Evolutionary conservation across 2,113 vertebrate species (phyloP).

Genomic region (Vulpes lagopus): DNA sequence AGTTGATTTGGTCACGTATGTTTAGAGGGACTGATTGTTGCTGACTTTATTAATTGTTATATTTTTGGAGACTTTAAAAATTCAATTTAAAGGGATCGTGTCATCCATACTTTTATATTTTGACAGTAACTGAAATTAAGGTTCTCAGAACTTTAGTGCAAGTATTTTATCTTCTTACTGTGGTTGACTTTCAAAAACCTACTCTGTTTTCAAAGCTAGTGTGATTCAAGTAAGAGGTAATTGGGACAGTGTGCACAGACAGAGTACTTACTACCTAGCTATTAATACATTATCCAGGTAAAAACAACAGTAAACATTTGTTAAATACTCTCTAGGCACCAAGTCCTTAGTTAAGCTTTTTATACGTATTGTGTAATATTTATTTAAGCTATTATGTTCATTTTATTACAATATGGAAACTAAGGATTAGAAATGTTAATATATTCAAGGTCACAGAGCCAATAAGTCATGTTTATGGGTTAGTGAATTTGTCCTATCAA

Average conservation of each 20-base stretch:
- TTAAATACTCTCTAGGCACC: background rate
- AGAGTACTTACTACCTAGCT: background rate
- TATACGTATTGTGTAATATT: background rate
- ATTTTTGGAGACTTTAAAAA: background rate
- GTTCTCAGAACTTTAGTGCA: background rate
- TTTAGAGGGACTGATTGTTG: background rate
- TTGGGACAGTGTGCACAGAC: background rate
- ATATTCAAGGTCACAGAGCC: background rate
- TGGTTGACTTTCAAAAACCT: background rate
- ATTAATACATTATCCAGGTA: background rate
- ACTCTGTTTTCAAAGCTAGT: background rate
- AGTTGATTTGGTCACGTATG: background rate
- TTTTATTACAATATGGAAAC: slow-evolving; percentile 1
- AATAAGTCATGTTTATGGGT: background rate
- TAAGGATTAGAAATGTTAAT: background rate
- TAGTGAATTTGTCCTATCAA: background rate
- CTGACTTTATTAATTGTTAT: background rate
- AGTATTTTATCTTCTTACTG: slow-evolving; percentile 6
- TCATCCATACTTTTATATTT: background rate
- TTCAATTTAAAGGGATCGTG: background rate
- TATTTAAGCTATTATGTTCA: slow-evolving; percentile 8
- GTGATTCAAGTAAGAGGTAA: background rate
- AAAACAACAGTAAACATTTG: background rate
- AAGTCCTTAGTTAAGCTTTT: background rate
- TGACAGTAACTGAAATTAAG: background rate